phyloP scores from a whole-genome alignment of 2,888 invertebrate species.

The Macrosiphum euphorbiae region DNA sequence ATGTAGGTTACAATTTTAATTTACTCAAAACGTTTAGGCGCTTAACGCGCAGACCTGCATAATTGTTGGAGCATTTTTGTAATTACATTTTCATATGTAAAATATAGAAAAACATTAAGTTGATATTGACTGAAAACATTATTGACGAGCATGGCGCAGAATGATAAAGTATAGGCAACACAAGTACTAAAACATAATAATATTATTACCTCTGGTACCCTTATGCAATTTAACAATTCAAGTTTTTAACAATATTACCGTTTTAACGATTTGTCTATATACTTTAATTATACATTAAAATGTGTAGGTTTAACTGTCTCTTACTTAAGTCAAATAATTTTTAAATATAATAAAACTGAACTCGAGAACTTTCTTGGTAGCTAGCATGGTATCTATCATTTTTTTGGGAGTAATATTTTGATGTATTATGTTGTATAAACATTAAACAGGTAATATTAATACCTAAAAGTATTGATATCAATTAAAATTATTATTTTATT shows the following conservation, averaged over 20 bases:
- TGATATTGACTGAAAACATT: not conserved
- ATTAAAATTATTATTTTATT: not conserved
- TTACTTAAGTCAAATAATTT: not conserved
- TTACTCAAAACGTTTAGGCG: conserved; percentile 1
- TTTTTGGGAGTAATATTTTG: not conserved
- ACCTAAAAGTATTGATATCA: not conserved
- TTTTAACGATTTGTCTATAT: not conserved
- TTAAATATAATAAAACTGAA: not conserved
- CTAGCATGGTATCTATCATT: not conserved
- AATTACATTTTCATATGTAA: not conserved
- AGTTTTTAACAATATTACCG: not conserved
- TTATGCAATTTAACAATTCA: not conserved
- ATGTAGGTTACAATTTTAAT: conserved; percentile 1
- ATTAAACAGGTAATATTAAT: not conserved
- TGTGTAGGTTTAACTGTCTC: not conserved
- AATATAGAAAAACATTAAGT: not conserved
- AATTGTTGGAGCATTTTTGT: not conserved
- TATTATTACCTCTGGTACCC: not conserved
- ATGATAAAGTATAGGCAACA: not conserved
- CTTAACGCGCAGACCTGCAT: not conserved
- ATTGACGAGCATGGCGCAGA: not conserved
- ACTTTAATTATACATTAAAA: not conserved
- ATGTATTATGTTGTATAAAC: not conserved
- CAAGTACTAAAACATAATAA: not conserved
- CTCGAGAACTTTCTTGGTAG: not conserved